Percentiles rank a stretch among this genome's conserved stretches.
Evolutionary conservation across 2,113 vertebrate species (phyloP).

Genomic region (Acanthochromis polyacanthus): DNA sequence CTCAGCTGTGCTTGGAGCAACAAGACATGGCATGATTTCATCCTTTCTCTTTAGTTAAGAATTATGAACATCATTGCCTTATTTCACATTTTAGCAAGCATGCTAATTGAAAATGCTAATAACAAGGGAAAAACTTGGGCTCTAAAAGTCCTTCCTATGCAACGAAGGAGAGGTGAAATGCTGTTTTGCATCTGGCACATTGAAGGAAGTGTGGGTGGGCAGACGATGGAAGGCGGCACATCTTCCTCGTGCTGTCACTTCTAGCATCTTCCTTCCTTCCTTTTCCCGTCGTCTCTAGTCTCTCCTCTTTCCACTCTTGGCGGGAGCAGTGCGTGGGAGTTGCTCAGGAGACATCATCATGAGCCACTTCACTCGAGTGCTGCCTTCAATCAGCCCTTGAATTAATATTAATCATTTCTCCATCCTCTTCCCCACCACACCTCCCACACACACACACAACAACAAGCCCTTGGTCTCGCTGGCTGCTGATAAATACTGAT

Average conservation of each 20-base stretch:
- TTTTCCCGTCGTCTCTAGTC: slow-evolving; percentile 13
- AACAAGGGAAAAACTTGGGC: not conserved
- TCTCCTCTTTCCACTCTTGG: slow-evolving; percentile 38
- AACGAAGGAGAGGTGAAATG: not conserved
- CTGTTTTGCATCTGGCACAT: not conserved
- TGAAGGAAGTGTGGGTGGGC: slow-evolving; percentile 37
- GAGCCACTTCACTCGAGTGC: slow-evolving; percentile 76
- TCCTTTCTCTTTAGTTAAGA: not conserved
- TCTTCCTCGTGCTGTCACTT: slow-evolving; percentile 51
- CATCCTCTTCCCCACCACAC: slow-evolving; percentile 1
- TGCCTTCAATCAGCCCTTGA: slow-evolving; percentile 79
- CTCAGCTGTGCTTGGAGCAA: no score
- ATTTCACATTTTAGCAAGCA: no score
- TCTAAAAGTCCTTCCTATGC: not conserved
- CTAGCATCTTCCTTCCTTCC: slow-evolving; percentile 29
- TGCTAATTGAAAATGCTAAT: not conserved
- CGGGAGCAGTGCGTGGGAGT: slow-evolving; percentile 71
- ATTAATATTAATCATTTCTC: slow-evolving; percentile 80
- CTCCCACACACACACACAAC: slow-evolving; percentile 8
- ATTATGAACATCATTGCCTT: not conserved
- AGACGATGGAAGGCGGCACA: slow-evolving; percentile 23
- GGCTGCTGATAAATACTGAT: slow-evolving; percentile 69
- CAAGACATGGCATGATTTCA: not conserved
- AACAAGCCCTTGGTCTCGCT: slow-evolving; percentile 57
- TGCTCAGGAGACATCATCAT: slow-evolving; percentile 77